Evolutionary conservation across 2,888 invertebrate genomes (phyloP).

Genomic region (Auanema freiburgensis): DNA sequence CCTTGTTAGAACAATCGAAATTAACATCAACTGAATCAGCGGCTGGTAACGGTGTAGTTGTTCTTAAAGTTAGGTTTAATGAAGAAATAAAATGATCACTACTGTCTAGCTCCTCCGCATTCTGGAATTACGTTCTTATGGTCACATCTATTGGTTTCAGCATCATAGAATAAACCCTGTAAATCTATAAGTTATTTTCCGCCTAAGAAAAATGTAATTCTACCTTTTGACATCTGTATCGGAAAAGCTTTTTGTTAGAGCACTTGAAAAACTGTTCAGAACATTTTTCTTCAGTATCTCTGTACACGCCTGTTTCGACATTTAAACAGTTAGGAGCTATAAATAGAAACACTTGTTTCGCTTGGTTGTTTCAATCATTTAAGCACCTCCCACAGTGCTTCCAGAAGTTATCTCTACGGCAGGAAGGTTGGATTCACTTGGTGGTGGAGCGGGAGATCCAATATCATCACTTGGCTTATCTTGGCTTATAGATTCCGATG

Average conservation of each 20-base stretch:
- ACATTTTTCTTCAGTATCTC: slow-evolving; percentile 20
- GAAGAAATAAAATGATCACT: background rate
- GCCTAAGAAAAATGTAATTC: too few relatives aligned
- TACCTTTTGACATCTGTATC: slow-evolving; percentile 31
- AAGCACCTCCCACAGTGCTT: too few relatives aligned
- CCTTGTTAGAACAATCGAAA: slow-evolving; percentile 27
- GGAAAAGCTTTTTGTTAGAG: slow-evolving; percentile 29
- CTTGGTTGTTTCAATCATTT: background rate
- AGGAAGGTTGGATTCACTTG: background rate
- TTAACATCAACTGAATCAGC: slow-evolving; percentile 7
- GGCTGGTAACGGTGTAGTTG: slow-evolving; percentile 11
- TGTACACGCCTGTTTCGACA: slow-evolving; percentile 23
- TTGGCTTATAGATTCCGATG: too few relatives aligned
- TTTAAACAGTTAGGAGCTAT: slow-evolving; percentile 22
- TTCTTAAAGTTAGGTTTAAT: background rate
- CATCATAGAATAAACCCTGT: slow-evolving; percentile 30
- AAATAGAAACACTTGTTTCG: background rate
- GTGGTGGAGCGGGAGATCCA: background rate
- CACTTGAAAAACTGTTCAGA: slow-evolving; percentile 35
- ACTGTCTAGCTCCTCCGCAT: slow-evolving; percentile 22
- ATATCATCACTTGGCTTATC: background rate
- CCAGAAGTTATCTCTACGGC: too few relatives aligned
- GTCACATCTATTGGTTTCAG: slow-evolving; percentile 29
- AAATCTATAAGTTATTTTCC: too few relatives aligned
- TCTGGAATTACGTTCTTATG: slow-evolving; percentile 25